phyloP scores from a whole-genome alignment of 2,797 vertebrate genomes.

The Falco novaeseelandiae region DNA sequence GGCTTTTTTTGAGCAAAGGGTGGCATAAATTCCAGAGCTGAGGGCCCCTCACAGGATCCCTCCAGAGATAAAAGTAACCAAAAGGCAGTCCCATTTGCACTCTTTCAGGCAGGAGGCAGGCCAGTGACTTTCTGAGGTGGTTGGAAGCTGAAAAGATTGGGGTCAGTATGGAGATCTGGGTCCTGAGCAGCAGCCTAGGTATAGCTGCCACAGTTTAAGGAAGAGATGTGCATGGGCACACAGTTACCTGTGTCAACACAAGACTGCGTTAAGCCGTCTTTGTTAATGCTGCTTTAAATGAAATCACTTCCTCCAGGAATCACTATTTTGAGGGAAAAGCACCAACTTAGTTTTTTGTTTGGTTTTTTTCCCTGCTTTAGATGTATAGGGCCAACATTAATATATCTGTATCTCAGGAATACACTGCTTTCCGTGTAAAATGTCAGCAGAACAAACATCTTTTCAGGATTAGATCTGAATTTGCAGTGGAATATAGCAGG shows the following conservation, averaged over 20 bases:
- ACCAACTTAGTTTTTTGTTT: neutral
- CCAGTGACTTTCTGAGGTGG: neutral
- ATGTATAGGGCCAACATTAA: neutral
- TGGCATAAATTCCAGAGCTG: conserved; percentile 50
- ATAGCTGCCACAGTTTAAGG: neutral
- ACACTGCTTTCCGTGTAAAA: neutral
- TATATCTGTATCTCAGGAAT: neutral
- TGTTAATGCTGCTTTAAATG: neutral
- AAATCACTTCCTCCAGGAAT: neutral
- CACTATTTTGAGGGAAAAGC: neutral
- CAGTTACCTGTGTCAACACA: neutral
- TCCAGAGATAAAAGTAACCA: conserved; percentile 23
- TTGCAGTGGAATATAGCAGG: neutral
- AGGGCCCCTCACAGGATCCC: neutral
- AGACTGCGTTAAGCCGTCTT: neutral
- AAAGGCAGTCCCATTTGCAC: neutral
- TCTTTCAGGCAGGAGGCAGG: neutral
- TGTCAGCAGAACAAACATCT: neutral
- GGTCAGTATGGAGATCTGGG: neutral
- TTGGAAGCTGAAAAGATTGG: neutral
- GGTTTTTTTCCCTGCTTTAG: neutral
- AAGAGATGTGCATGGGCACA: neutral
- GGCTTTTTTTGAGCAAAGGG: neutral
- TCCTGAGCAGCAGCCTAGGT: neutral
- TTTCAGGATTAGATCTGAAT: neutral